These are phyloP conservation scores for Embiotoca jacksoni DNA, from an alignment of 2,113 vertebrate genomes.

Conservation along the genomic window DNA sequence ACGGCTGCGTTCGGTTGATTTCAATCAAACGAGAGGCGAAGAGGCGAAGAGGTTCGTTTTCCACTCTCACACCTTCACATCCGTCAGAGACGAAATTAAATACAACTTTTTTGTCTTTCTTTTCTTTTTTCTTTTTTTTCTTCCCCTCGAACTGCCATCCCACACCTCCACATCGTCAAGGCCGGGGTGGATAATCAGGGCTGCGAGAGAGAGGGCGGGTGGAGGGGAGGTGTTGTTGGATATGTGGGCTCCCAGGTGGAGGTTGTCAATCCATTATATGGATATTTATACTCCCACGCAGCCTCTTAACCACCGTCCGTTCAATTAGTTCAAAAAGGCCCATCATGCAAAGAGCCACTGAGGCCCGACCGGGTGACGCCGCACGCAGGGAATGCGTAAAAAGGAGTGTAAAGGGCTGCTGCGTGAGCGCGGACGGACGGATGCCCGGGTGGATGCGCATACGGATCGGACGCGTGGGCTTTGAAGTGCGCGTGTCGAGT, in stretches of 20 bases:
- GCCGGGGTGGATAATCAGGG: not conserved
- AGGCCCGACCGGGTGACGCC: no score
- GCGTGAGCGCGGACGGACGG: conserved; percentile 35
- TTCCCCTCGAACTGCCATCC: not conserved
- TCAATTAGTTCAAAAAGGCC: conserved; percentile 27
- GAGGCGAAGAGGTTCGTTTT: conserved; percentile 7
- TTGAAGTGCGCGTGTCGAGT: conserved; percentile 23
- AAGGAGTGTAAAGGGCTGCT: no score
- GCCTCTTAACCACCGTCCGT: not conserved
- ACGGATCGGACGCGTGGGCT: conserved; percentile 53
- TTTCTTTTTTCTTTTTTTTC: not conserved
- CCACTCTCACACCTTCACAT: not conserved
- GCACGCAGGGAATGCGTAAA: conserved; percentile 5
- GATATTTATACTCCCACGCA: conserved; percentile 34
- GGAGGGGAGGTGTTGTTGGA: not conserved
- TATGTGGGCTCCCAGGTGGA: conserved; percentile 26
- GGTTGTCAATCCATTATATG: conserved; percentile 19
- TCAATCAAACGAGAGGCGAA: not conserved
- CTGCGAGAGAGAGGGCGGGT: no score
- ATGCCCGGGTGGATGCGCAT: conserved; percentile 22
- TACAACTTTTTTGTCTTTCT: not conserved
- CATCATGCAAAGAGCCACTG: not conserved
- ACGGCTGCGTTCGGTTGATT: no score
- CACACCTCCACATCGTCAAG: not conserved
- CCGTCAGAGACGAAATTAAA: not conserved